Conservation (phyloP, 2,888 invertebrate genomes). For the Clepsis dumicolana region DNA sequence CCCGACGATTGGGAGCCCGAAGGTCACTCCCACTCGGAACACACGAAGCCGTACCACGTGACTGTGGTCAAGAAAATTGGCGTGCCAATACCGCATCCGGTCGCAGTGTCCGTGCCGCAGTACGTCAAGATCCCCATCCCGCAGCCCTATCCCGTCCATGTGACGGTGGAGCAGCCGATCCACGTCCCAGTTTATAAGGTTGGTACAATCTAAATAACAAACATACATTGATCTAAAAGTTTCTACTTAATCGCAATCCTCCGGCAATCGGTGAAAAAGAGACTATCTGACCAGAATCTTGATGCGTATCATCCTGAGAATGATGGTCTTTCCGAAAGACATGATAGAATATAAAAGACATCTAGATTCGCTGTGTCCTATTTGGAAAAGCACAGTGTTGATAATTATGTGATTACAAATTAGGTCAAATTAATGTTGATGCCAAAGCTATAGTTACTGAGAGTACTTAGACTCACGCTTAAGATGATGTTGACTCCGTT, state of each 20-base stretch:
- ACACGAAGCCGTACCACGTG: constrained; percentile 89
- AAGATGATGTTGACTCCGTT: too few species aligned
- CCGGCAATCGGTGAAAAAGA: too few species aligned
- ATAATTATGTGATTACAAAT: too few species aligned
- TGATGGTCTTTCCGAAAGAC: neutral
- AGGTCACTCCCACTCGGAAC: constrained; percentile 88
- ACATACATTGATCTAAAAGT: too few species aligned
- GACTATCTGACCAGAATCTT: neutral
- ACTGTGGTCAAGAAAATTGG: constrained; percentile 91
- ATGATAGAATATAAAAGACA: neutral
- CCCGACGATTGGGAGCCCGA: constrained; percentile 81
- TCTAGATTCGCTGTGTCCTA: too few species aligned
- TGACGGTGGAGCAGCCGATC: constrained; percentile 90
- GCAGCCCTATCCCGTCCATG: constrained; percentile 91
- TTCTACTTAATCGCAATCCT: too few species aligned
- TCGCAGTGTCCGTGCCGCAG: constrained; percentile 90
- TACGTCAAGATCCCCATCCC: constrained; percentile 90
- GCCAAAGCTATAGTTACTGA: too few species aligned
- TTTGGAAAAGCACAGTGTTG: too few species aligned
- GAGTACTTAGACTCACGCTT: too few species aligned
- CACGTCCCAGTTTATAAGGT: constrained; percentile 91
- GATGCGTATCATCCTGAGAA: neutral
- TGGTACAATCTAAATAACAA: constrained; percentile 43
- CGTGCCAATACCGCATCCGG: constrained; percentile 90
- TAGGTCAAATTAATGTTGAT: too few species aligned